Conservation (phyloP, 1,140 invertebrate species). For the Asbolus verrucosus region DNA sequence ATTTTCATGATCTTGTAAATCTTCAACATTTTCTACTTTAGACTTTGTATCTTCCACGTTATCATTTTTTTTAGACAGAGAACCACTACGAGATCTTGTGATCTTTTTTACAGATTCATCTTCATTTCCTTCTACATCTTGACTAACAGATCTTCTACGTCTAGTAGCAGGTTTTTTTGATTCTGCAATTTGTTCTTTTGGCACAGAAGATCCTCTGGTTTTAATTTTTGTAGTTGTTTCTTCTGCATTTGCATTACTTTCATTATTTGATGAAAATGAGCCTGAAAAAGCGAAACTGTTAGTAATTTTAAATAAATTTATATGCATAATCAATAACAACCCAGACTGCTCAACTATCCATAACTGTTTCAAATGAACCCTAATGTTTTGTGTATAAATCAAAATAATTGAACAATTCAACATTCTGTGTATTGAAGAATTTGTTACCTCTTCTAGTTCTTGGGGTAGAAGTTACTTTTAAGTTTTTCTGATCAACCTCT, state of each 20-base stretch:
- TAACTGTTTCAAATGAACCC: too few relatives aligned
- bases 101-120: background rate
- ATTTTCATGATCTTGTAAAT: background rate
- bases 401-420: too few relatives aligned
- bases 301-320: too few relatives aligned
- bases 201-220: conserved; percentile 6
- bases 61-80: background rate
- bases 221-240: background rate
- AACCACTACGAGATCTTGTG: conserved; percentile 8
- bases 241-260: background rate
- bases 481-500: background rate
- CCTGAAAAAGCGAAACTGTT: too few relatives aligned
- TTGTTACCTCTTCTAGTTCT: conserved; percentile 13
- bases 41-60: background rate
- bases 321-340: too few relatives aligned
- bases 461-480: background rate
- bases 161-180: background rate
- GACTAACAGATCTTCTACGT: conserved; percentile 7
- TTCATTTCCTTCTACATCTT: background rate
- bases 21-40: background rate
- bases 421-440: too few relatives aligned
- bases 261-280: background rate
- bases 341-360: too few relatives aligned
- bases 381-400: too few relatives aligned
- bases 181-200: conserved; percentile 4